These are phyloP conservation scores for Melipona quadrifasciata DNA, from an alignment of 1,140 invertebrate genomes.

Conservation along the genomic window DNA sequence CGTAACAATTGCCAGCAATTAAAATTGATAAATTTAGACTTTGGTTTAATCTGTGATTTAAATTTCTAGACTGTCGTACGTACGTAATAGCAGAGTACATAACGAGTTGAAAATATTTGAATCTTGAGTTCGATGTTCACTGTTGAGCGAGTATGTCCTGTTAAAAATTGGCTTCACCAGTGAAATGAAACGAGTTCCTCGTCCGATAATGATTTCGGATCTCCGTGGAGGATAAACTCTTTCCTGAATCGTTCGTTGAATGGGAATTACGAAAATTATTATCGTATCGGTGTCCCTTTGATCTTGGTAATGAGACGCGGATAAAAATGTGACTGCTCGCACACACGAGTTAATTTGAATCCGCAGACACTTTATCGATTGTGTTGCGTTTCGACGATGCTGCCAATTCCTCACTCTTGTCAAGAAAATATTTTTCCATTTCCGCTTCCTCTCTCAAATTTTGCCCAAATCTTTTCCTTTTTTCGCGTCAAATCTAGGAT, in stretches of 20 bases:
- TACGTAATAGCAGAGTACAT: background rate
- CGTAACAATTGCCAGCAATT: background rate
- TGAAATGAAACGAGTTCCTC: background rate
- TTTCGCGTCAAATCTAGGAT: background rate
- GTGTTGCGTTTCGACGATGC: background rate
- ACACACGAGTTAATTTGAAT: background rate
- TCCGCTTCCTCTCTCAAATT: background rate
- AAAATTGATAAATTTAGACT: background rate
- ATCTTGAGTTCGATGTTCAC: background rate
- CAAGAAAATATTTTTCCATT: background rate
- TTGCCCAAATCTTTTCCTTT: background rate
- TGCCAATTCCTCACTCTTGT: background rate
- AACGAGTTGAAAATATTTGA: background rate
- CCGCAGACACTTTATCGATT: slow-evolving; percentile 15
- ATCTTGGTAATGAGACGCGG: slow-evolving; percentile 29
- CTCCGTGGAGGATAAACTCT: too few relatives aligned
- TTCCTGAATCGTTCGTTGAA: background rate
- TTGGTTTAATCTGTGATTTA: background rate
- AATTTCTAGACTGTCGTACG: background rate
- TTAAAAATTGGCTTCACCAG: background rate
- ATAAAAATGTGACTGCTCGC: slow-evolving; percentile 6
- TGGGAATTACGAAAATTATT: slow-evolving; percentile 39
- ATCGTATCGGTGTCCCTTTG: background rate
- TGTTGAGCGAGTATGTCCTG: background rate
- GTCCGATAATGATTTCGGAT: background rate